phyloP scores from a whole-genome alignment of 2,888 invertebrate species.

The Cosmorhoe ocellata region DNA sequence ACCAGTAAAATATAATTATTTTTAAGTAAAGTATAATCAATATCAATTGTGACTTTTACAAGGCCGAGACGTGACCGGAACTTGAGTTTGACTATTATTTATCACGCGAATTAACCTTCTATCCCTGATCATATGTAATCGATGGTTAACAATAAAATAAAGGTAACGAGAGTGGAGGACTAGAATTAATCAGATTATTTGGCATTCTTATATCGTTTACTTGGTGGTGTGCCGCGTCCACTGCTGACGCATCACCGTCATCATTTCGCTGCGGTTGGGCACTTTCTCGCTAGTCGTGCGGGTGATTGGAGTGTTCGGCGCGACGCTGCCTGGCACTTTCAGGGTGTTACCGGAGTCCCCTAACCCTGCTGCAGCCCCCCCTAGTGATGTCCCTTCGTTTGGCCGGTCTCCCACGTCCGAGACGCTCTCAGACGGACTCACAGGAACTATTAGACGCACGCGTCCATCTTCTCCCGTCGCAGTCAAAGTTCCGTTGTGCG shows the following conservation, averaged over 20 bases:
- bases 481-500: constrained; percentile 84
- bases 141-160: constrained; percentile 33
- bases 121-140: no score
- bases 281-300: constrained; percentile 93
- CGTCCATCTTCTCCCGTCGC: constrained; percentile 84
- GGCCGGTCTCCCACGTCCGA: constrained; percentile 54
- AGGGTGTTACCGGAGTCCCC: constrained; percentile 74
- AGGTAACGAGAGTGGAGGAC: constrained; percentile 51
- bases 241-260: constrained; percentile 90
- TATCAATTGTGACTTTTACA: no score
- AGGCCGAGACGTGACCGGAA: no score
- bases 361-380: constrained; percentile 36
- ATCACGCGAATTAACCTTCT: no score
- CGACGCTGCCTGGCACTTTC: constrained; percentile 77
- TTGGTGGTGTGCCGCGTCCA: constrained; percentile 96
- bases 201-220: constrained; percentile 64
- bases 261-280: constrained; percentile 92
- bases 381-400: neutral
- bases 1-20: no score
- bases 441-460: constrained; percentile 84
- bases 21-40: no score
- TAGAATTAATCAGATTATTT: constrained; percentile 29
- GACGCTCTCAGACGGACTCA: constrained; percentile 74
- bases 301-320: constrained; percentile 85
- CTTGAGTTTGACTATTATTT: no score